These are phyloP conservation scores for Cantharis lateralis DNA, from an alignment of 2,888 invertebrate genomes.

Conservation along the genomic window DNA sequence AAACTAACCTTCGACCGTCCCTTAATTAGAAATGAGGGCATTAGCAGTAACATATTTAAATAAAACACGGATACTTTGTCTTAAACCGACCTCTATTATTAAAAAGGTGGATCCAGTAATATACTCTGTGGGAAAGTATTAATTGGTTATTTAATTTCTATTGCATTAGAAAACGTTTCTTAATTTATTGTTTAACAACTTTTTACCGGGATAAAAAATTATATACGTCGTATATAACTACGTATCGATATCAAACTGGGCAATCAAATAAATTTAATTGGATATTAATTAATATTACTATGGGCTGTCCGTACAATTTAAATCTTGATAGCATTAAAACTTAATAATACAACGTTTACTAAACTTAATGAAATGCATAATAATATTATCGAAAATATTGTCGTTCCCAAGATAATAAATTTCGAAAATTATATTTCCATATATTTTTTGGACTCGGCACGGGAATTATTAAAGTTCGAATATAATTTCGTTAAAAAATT, in stretches of 20 bases:
- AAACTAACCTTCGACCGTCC: constrained; percentile 32
- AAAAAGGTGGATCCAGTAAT: constrained; percentile 31
- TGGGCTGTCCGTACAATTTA: background rate
- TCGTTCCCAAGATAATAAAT: background rate
- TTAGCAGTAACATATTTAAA: constrained; percentile 43
- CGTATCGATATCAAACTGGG: background rate
- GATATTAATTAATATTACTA: background rate
- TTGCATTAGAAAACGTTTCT: constrained; percentile 18
- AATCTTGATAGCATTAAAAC: background rate
- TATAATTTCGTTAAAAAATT: background rate
- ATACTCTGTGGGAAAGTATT: constrained; percentile 34
- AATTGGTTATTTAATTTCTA: constrained; percentile 32
- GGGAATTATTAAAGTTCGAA: background rate
- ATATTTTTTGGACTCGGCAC: background rate
- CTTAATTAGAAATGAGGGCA: constrained; percentile 45
- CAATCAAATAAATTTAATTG: background rate
- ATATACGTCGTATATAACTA: background rate
- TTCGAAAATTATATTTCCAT: background rate
- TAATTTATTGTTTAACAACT: constrained; percentile 24
- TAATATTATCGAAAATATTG: background rate
- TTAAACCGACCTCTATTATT: constrained; percentile 33
- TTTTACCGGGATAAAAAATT: background rate
- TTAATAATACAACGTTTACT: background rate
- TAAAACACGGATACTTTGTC: constrained; percentile 38
- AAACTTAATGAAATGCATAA: background rate